Conservation (phyloP, 1,140 invertebrate genomes). For the Thaumetopoea pityocampa region DNA sequence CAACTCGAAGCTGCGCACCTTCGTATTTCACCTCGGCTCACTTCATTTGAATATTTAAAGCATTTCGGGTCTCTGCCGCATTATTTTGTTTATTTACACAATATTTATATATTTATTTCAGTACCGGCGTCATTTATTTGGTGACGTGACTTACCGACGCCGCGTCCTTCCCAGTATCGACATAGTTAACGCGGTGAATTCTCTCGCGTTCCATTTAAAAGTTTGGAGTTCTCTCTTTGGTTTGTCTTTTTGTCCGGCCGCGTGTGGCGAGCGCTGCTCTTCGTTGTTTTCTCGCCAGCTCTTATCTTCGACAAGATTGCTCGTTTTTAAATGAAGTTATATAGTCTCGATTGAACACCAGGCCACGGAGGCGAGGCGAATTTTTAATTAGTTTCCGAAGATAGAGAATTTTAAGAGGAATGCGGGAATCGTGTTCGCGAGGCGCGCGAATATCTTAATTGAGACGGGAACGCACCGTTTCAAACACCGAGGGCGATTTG, state of each 20-base stretch:
- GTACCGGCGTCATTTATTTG: constrained; percentile 64
- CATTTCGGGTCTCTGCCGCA: constrained; percentile 63
- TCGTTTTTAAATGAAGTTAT: constrained; percentile 76
- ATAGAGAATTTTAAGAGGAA: constrained; percentile 70
- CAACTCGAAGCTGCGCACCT: constrained; percentile 69
- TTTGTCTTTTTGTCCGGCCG: constrained; percentile 56
- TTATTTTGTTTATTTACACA: constrained; percentile 73
- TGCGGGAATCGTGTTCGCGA: constrained; percentile 54
- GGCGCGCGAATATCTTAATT: constrained; percentile 66
- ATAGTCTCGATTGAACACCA: constrained; percentile 69
- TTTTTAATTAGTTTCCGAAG: constrained; percentile 76
- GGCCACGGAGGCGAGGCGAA: constrained; percentile 65
- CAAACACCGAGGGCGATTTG: constrained; percentile 40
- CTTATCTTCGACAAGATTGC: constrained; percentile 73
- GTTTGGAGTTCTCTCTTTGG: constrained; percentile 58
- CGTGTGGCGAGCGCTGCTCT: constrained; percentile 64
- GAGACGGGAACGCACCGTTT: constrained; percentile 46
- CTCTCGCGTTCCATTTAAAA: constrained; percentile 71
- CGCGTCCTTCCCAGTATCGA: constrained; percentile 72
- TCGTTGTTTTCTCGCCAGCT: constrained; percentile 72
- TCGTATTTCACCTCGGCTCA: constrained; percentile 72
- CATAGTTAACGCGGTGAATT: constrained; percentile 69
- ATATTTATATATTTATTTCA: constrained; percentile 72
- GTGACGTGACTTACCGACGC: constrained; percentile 73
- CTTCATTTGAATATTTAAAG: constrained; percentile 76